phyloP scores from a whole-genome alignment of 30 jellyfish, hydroid and myxozoan species.

The Aurelia sp. region DNA sequence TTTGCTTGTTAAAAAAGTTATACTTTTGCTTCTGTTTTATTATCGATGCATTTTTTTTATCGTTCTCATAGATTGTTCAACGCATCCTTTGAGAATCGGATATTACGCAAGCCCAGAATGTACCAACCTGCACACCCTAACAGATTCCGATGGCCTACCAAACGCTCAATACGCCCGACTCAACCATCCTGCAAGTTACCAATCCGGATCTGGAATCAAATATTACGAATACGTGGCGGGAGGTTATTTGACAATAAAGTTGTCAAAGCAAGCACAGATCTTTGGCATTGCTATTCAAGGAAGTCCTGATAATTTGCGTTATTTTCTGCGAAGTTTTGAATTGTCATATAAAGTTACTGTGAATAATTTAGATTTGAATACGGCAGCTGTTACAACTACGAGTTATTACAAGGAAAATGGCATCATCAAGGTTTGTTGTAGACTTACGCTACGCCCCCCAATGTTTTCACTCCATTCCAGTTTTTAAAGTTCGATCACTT shows the following conservation, averaged over 20 bases:
- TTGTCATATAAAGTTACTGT: slow-evolving; percentile 6
- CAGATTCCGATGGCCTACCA: slow-evolving; percentile 50
- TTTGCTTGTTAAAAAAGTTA: background rate
- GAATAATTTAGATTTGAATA: background rate
- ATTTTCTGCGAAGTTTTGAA: slow-evolving; percentile 35
- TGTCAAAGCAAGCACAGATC: slow-evolving; percentile 27
- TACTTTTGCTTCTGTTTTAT: background rate
- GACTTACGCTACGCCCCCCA: too few relatives aligned
- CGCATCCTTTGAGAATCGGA: slow-evolving; percentile 57
- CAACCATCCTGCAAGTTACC: slow-evolving; percentile 41
- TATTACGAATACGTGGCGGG: slow-evolving; percentile 56
- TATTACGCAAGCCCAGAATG: slow-evolving; percentile 54
- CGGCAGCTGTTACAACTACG: slow-evolving; percentile 9
- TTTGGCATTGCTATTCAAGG: slow-evolving; percentile 51
- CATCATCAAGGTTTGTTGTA: background rate
- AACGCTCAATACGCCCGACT: slow-evolving; percentile 51
- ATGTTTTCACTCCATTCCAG: too few relatives aligned
- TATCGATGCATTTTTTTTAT: background rate
- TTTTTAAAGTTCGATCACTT: too few relatives aligned
- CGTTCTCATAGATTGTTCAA: slow-evolving; percentile 28
- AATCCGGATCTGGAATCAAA: slow-evolving; percentile 20
- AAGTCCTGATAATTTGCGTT: slow-evolving; percentile 36
- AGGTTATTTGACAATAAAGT: slow-evolving; percentile 25
- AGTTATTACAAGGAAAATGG: slow-evolving; percentile 42
- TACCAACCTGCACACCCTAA: slow-evolving; percentile 28